These are phyloP conservation scores for Blastomussa wellsi DNA, from an alignment of 92 coral and sea anemone genomes.

Conservation along the genomic window DNA sequence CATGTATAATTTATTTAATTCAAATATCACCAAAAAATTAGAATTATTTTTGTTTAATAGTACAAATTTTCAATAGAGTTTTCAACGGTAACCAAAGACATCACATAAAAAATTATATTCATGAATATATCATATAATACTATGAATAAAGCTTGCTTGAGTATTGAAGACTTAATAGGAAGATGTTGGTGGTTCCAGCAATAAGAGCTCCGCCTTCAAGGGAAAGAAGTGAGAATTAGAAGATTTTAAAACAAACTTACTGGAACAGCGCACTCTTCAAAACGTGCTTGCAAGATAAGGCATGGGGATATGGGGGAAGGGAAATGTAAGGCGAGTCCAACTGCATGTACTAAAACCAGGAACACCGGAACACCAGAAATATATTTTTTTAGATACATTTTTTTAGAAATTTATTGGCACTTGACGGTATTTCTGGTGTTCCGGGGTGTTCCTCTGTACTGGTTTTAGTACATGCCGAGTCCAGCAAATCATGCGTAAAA, in stretches of 20 bases:
- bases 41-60: background rate
- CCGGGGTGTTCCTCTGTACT: too few relatives aligned
- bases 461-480: too few relatives aligned
- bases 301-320: too few relatives aligned
- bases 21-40: background rate
- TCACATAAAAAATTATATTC: too few relatives aligned
- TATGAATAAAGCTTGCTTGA: background rate
- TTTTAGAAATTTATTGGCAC: too few relatives aligned
- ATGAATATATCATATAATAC: too few relatives aligned
- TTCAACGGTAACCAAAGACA: background rate
- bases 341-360: background rate
- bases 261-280: background rate
- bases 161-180: background rate
- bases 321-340: too few relatives aligned
- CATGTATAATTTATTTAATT: background rate
- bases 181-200: slow-evolving; percentile 21
- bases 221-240: background rate
- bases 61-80: background rate
- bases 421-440: too few relatives aligned
- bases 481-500: background rate
- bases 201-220: slow-evolving; percentile 28
- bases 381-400: too few relatives aligned
- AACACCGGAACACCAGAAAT: too few relatives aligned
- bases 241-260: background rate
- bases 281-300: too few relatives aligned